phyloP scores from a whole-genome alignment of 2,113 vertebrate genomes.

The Seriola rivoliana region DNA sequence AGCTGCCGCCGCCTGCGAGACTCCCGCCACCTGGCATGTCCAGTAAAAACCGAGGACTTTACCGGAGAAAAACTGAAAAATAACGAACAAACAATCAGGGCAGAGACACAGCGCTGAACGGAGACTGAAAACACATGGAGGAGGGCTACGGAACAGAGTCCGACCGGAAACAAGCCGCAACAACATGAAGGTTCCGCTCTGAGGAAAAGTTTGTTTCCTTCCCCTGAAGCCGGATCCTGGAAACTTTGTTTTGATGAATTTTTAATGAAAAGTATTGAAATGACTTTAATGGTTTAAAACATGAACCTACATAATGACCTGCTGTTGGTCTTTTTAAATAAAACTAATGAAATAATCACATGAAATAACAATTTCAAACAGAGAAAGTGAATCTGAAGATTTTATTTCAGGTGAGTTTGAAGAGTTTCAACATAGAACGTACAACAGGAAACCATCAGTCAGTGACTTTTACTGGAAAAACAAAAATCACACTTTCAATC shows the following conservation, averaged over 20 bases:
- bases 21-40: slow-evolving; percentile 54
- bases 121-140: background rate
- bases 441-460: no score
- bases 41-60: background rate
- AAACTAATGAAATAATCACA: no score
- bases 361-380: no score
- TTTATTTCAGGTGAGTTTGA: no score
- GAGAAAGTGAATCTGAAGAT: no score
- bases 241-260: no score
- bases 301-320: no score
- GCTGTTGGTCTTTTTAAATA: no score
- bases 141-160: background rate
- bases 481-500: background rate
- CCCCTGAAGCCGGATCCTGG: no score
- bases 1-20: slow-evolving; percentile 42
- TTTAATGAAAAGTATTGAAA: no score
- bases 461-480: background rate
- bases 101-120: background rate
- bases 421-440: no score
- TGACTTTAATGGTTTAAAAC: no score
- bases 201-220: background rate
- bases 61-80: background rate
- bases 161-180: slow-evolving; percentile 35
- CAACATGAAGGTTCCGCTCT: slow-evolving; percentile 46
- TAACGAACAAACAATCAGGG: background rate